These are phyloP conservation scores for Escarpia spicata DNA, from an alignment of 2,888 invertebrate genomes.

Conservation along the genomic window DNA sequence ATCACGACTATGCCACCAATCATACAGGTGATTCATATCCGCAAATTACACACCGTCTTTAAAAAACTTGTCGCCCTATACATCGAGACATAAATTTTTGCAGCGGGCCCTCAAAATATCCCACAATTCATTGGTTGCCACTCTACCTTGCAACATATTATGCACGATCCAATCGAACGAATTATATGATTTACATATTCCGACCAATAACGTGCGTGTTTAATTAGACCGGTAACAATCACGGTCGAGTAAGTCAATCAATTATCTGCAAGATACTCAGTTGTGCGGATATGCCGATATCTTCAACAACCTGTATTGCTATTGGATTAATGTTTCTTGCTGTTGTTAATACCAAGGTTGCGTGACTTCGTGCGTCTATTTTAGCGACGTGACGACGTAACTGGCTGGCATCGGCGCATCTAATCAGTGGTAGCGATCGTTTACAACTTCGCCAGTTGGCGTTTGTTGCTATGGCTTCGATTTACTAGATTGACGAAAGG, in stretches of 20 bases:
- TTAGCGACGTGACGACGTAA: neutral
- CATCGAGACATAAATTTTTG: neutral
- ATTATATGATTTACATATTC: too few relatives aligned
- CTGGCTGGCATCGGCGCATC: neutral
- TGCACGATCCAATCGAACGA: too few relatives aligned
- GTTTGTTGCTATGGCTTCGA: neutral
- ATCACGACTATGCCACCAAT: neutral
- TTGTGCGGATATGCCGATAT: too few relatives aligned
- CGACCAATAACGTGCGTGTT: too few relatives aligned
- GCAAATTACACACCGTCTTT: neutral
- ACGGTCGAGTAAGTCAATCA: too few relatives aligned
- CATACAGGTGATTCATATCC: neutral
- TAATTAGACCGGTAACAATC: too few relatives aligned
- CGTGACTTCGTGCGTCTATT: neutral
- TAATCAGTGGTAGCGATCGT: neutral
- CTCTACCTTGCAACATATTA: too few relatives aligned
- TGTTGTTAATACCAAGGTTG: neutral
- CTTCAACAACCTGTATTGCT: too few relatives aligned
- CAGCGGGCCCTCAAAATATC: neutral
- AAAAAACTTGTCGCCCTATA: neutral
- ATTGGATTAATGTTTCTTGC: neutral
- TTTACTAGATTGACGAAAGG: neutral
- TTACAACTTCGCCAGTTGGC: neutral
- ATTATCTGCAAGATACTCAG: too few relatives aligned
- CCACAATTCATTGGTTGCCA: too few relatives aligned